A percentile compares a stretch with the other conserved stretches of the same genome.
phyloP scores from a whole-genome alignment of 2,797 vertebrate genomes.

The Darevskia nairensis region DNA sequence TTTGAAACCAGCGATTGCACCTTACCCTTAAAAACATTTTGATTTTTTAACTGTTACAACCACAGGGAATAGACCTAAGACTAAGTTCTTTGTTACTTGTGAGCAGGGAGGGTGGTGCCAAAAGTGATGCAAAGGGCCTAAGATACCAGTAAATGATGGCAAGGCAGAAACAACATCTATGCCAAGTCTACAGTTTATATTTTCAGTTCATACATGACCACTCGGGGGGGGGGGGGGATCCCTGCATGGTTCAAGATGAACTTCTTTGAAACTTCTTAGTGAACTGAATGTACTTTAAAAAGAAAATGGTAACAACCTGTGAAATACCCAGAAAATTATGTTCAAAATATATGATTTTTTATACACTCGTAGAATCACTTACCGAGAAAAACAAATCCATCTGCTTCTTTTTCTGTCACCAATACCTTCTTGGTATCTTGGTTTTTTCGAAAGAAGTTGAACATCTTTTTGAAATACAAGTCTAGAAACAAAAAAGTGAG shows the following conservation, averaged over 20 bases:
- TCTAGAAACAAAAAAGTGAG: not conserved
- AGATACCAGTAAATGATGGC: not conserved
- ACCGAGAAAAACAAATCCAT: conserved; percentile 95
- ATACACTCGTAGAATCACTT: conserved; percentile 64
- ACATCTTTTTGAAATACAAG: conserved; percentile 78
- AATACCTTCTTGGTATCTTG: conserved; percentile 85
- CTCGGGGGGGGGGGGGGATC: not conserved
- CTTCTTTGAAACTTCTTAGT: not conserved
- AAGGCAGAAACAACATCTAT: not conserved
- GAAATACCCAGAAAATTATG: not conserved
- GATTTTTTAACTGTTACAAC: not conserved
- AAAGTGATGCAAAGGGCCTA: not conserved
- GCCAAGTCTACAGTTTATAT: not conserved
- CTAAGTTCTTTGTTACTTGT: not conserved
- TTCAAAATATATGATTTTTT: conserved; percentile 4
- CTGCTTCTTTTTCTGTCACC: conserved; percentile 84
- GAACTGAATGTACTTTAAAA: not conserved
- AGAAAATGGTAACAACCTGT: not conserved
- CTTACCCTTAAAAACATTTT: not conserved
- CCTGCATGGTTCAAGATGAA: not conserved
- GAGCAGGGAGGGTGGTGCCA: no score
- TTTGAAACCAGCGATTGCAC: not conserved
- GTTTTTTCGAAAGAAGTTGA: conserved; percentile 88
- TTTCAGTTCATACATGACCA: not conserved
- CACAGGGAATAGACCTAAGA: not conserved